Evolutionary conservation across 2,113 vertebrate genomes (phyloP).

Genomic region (Scytalopus superciliaris): DNA sequence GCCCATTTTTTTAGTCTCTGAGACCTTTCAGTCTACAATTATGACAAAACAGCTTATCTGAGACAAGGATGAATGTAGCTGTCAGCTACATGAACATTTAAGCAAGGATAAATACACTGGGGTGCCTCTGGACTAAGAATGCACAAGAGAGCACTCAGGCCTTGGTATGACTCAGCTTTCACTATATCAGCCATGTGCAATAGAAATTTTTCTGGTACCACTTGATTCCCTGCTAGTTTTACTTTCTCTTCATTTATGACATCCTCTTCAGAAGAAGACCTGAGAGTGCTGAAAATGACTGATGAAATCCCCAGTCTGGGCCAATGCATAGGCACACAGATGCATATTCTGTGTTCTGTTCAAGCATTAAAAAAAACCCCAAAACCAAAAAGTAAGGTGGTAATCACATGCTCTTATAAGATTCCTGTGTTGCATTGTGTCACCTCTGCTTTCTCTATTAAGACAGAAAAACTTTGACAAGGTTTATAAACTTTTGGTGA

Average conservation of each 20-base stretch:
- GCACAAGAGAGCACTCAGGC: neutral
- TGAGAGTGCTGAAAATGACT: neutral
- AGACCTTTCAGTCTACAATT: neutral
- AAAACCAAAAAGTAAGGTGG: neutral
- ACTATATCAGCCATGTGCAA: neutral
- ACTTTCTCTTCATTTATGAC: neutral
- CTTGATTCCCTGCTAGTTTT: neutral
- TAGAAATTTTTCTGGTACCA: neutral
- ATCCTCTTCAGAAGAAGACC: neutral
- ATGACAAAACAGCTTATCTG: neutral
- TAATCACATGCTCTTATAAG: neutral
- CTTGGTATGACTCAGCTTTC: neutral
- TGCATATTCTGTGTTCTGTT: neutral
- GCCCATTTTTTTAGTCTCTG: neutral
- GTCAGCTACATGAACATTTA: neutral
- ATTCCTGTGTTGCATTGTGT: neutral
- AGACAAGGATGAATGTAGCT: neutral
- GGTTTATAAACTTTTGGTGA: neutral
- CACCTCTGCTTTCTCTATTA: neutral
- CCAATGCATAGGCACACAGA: neutral
- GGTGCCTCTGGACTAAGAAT: neutral
- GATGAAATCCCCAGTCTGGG: neutral
- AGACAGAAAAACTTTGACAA: neutral
- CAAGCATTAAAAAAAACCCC: neutral
- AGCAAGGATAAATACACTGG: neutral